Evolutionary conservation across 2,113 vertebrate genomes (phyloP).

Genomic region (Scartelaos histophorus): DNA sequence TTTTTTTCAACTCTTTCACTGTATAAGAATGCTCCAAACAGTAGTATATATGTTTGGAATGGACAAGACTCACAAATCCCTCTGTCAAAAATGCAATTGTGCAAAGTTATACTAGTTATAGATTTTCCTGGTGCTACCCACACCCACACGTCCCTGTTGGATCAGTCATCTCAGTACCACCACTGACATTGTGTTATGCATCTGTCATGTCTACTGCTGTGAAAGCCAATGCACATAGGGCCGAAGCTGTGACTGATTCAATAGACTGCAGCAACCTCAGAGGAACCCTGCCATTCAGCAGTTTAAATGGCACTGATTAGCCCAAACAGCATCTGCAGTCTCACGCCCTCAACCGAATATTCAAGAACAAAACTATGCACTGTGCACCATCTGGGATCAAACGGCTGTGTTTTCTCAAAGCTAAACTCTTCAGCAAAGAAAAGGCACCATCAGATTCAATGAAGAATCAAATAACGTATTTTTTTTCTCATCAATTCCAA

Average conservation of each 20-base stretch:
- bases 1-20: neutral
- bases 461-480: neutral
- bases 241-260: slow-evolving; percentile 32
- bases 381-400: slow-evolving; percentile 45
- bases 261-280: slow-evolving; percentile 55
- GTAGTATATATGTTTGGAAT: neutral
- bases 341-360: slow-evolving; percentile 55
- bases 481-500: neutral
- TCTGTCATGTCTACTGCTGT: slow-evolving; percentile 31
- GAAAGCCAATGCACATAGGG: slow-evolving; percentile 18
- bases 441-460: neutral
- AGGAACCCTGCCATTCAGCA: slow-evolving; percentile 47
- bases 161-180: slow-evolving; percentile 10
- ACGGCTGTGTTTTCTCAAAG: slow-evolving; percentile 17
- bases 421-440: slow-evolving; percentile 16
- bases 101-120: neutral
- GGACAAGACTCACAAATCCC: neutral
- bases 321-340: slow-evolving; percentile 61
- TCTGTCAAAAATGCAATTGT: neutral
- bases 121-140: neutral
- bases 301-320: slow-evolving; percentile 57
- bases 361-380: slow-evolving; percentile 47
- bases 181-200: slow-evolving; percentile 11
- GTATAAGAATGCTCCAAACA: neutral
- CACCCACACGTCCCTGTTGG: neutral